Evolutionary conservation across 1,140 invertebrate species (phyloP).

Genomic region (Lethocerus indicus): DNA sequence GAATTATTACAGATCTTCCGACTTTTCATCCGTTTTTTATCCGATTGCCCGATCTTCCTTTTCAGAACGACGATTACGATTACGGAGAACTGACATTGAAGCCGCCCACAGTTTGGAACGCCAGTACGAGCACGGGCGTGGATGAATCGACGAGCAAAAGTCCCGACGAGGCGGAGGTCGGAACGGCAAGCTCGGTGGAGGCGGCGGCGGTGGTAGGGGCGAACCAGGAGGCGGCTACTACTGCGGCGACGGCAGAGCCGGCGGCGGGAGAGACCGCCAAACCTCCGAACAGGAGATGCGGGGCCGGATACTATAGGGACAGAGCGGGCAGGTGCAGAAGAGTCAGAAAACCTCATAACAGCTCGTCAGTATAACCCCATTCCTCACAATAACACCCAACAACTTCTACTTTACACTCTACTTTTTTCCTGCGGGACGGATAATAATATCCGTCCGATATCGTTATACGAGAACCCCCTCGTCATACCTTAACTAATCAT

Average conservation of each 20-base stretch:
- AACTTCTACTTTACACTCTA: too few species aligned
- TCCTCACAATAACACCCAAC: too few species aligned
- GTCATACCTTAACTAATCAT: too few species aligned
- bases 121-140: constrained; percentile 12
- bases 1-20: too few species aligned
- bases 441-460: too few species aligned
- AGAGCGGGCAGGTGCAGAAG: constrained; percentile 18
- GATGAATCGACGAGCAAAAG: constrained; percentile 5
- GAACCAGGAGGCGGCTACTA: neutral
- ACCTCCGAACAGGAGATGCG: constrained; percentile 15
- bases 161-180: neutral
- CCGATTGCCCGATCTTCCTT: too few species aligned
- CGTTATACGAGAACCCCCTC: too few species aligned
- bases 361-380: too few species aligned
- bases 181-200: neutral
- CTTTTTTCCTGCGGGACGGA: too few species aligned
- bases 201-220: constrained; percentile 1
- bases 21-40: too few species aligned
- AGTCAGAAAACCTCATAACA: constrained; percentile 19
- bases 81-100: constrained; percentile 29
- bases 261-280: constrained; percentile 8
- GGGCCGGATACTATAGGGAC: constrained; percentile 20
- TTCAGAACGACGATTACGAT: constrained; percentile 32
- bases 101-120: constrained; percentile 17
- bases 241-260: neutral